Base-by-base conservation (phyloP, 2,113 vertebrate genomes). In the Peromyscus leucopus region DNA sequence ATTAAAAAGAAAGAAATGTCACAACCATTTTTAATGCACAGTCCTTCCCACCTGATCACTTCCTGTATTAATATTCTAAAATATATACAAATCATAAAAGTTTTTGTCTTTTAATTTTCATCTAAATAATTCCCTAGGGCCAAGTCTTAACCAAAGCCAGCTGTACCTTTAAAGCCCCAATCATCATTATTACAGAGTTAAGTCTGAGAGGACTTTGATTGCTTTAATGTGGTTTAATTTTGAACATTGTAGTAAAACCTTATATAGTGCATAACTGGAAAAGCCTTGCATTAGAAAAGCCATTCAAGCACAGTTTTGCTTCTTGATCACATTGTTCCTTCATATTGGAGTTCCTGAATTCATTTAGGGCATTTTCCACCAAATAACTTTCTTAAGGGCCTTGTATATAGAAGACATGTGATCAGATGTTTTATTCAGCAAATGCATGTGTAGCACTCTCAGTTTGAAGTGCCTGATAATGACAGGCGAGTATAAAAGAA, bases 201-300 rank as follows among this genome's bases (percentile, higher is more conserved):
- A 96, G 96, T 96, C 96, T 97, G 83, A 93, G 86, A 96, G 75
- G 22, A 59, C 87, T 97, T 97, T 98, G 97, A 98, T 97, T 98
- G 94, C 94, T 98, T 96, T 98, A 98, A 97, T 98, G 97, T 97
- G 96, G 96, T 97, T 98, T 97, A 98, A 98, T 97, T 98, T 97
- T 84, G 91, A 98, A 97, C 95, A 96, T 96, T 97, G 96, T 97
- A 97, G 91, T 97, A 97, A 98, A 98, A 95, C 90, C 69, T 94
- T 96, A 95, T 82, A 95, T 51, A 94, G 96, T 22, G n/a, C 83
- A 97, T 91, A 97, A 97, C 94, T 95, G 89, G 89, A 96, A 98
- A 97, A 86, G 80, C 93, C 83, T 89, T n/a, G 86, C 93, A 83
- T 97, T 91, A 84, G 95, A 96, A 91, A 95, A 86, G 74, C 12